Evolutionary conservation across 2,888 invertebrate species (phyloP).

Genomic region (Congeria kusceri): DNA sequence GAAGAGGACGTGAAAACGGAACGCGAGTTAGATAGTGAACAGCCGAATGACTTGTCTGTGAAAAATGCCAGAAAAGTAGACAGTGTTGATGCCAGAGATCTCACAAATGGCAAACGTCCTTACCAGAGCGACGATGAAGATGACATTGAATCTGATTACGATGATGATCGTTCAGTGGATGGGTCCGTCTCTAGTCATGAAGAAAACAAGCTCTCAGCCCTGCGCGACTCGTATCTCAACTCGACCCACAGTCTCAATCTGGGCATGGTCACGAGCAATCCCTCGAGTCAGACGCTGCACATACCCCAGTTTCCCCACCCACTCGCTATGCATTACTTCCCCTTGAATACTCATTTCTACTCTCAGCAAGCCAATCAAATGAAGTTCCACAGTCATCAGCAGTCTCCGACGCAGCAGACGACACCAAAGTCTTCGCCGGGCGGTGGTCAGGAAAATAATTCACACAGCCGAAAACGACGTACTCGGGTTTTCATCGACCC

Average conservation of each 20-base stretch:
- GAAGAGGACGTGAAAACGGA: conserved; percentile 9
- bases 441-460: conserved; percentile 60
- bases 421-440: conserved; percentile 58
- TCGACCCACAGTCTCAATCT: conserved; percentile 61
- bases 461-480: conserved; percentile 90
- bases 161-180: conserved; percentile 64
- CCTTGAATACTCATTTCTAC: conserved; percentile 78
- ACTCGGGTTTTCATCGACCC: conserved; percentile 99
- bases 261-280: conserved; percentile 55
- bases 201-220: conserved; percentile 57
- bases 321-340: conserved; percentile 80
- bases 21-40: not conserved
- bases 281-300: conserved; percentile 73
- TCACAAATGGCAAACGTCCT: conserved; percentile 46
- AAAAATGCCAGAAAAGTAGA: conserved; percentile 30
- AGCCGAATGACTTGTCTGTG: conserved; percentile 35
- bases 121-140: conserved; percentile 47
- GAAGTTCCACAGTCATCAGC: conserved; percentile 62
- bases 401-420: conserved; percentile 46
- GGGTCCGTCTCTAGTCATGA: conserved; percentile 73
- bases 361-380: conserved; percentile 73
- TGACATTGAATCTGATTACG: conserved; percentile 69
- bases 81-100: conserved; percentile 30
- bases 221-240: conserved; percentile 63
- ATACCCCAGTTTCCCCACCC: conserved; percentile 80